Conservation (phyloP, 64 coral and sea anemone genomes). For the Stylophora pistillata region DNA sequence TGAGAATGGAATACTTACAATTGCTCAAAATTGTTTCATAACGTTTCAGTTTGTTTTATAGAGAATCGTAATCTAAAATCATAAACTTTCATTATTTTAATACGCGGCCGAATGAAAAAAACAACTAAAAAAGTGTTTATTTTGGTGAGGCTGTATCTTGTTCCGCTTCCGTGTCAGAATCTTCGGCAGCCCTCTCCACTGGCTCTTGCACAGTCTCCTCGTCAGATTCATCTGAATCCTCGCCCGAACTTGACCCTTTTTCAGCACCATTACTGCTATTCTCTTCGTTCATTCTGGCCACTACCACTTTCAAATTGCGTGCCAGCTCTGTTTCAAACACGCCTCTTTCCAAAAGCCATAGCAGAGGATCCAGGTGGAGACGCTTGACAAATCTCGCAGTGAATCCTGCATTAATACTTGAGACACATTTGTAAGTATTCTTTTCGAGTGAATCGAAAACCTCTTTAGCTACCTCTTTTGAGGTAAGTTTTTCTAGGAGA, state of each 20-base stretch:
- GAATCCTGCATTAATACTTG: constrained; percentile 57
- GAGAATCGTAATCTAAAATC: no score
- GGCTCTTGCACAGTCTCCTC: constrained; percentile 40
- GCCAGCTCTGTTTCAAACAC: constrained; percentile 45
- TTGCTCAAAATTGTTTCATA: no score
- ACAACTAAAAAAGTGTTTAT: no score
- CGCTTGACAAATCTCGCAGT: constrained; percentile 51
- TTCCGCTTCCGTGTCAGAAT: not conserved
- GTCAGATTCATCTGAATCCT: constrained; percentile 54
- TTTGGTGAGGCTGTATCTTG: no score
- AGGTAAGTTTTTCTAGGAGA: constrained; percentile 13
- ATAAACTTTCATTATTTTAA: no score
- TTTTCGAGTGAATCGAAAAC: constrained; percentile 6
- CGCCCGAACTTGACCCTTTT: constrained; percentile 49
- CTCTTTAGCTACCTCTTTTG: constrained; percentile 14
- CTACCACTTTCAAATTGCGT: constrained; percentile 44
- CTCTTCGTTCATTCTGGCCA: constrained; percentile 42
- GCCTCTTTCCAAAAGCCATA: constrained; percentile 52
- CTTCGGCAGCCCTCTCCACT: not conserved
- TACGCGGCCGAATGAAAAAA: no score
- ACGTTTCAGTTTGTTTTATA: no score
- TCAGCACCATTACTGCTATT: constrained; percentile 51
- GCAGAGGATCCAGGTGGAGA: constrained; percentile 54
- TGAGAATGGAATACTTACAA: no score
- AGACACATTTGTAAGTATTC: constrained; percentile 30